A percentile compares a stretch with the other conserved stretches of the same genome.
Evolutionary conservation across 2,113 vertebrate species (phyloP).

Genomic region (Charina bottae): DNA sequence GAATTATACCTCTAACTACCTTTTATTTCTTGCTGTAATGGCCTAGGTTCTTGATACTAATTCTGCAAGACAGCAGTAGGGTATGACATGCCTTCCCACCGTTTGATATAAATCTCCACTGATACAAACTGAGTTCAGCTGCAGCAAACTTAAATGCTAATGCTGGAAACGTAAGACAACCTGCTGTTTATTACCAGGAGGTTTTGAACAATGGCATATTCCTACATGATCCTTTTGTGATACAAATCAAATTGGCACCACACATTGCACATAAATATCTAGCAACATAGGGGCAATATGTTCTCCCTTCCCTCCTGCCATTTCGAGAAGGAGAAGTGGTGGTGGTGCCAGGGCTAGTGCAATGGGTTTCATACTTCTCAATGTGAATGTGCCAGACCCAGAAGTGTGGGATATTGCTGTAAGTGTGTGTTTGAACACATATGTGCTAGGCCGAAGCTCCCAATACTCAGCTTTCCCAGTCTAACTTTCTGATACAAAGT

Average conservation of each 20-base stretch:
- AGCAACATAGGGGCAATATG: background rate
- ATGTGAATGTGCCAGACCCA: background rate
- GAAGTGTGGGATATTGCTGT: background rate
- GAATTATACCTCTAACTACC: constrained; percentile 66
- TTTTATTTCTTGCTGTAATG: constrained; percentile 74
- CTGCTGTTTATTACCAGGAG: constrained; percentile 75
- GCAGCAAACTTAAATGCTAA: constrained; percentile 77
- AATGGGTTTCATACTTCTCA: background rate
- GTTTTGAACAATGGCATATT: constrained; percentile 68
- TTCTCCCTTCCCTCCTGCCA: background rate
- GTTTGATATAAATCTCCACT: constrained; percentile 78
- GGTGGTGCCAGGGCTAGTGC: background rate
- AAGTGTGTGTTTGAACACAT: background rate
- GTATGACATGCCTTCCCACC: constrained; percentile 74
- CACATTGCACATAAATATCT: constrained; percentile 46
- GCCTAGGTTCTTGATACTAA: constrained; percentile 73
- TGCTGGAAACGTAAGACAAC: constrained; percentile 73
- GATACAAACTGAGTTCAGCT: constrained; percentile 74
- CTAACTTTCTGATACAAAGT: background rate
- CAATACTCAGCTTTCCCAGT: background rate
- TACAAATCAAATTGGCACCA: constrained; percentile 56
- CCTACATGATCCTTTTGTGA: constrained; percentile 43
- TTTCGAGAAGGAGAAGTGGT: too few species aligned
- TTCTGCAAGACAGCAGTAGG: constrained; percentile 72
- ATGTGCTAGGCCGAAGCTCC: background rate